Evolutionary conservation across 2,888 invertebrate genomes (phyloP).

Genomic region (Siphlonurus alternatus): DNA sequence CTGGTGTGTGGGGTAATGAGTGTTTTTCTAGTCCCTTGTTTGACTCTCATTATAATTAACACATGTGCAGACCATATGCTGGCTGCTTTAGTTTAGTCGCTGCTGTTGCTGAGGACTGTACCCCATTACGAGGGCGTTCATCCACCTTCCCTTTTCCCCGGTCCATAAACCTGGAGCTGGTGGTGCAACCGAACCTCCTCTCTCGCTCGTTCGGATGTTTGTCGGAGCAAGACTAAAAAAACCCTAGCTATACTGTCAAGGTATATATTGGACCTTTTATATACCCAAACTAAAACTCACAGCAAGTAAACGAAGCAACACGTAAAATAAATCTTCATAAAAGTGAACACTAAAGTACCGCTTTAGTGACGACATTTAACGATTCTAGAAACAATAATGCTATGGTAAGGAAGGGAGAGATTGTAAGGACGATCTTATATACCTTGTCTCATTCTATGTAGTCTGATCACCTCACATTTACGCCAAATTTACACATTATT

Average conservation of each 20-base stretch:
- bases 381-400: neutral
- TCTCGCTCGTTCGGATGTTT: neutral
- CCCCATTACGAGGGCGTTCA: neutral
- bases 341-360: neutral
- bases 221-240: too few species aligned
- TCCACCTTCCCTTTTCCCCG: neutral
- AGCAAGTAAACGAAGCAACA: neutral
- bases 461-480: too few species aligned
- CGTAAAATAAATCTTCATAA: neutral
- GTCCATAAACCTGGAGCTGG: neutral
- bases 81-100: neutral
- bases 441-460: too few species aligned
- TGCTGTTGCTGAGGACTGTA: neutral
- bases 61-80: neutral
- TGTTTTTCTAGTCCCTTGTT: constrained; percentile 2
- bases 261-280: too few species aligned
- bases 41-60: neutral
- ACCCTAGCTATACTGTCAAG: too few species aligned
- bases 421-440: too few species aligned
- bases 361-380: neutral
- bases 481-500: too few species aligned
- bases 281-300: neutral
- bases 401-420: too few species aligned
- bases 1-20: constrained; percentile 3
- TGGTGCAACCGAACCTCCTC: neutral